Percentiles rank a stretch among this genome's conserved stretches.
phyloP scores from a whole-genome alignment of 1,140 invertebrate species.

The Megalopta genalis region DNA sequence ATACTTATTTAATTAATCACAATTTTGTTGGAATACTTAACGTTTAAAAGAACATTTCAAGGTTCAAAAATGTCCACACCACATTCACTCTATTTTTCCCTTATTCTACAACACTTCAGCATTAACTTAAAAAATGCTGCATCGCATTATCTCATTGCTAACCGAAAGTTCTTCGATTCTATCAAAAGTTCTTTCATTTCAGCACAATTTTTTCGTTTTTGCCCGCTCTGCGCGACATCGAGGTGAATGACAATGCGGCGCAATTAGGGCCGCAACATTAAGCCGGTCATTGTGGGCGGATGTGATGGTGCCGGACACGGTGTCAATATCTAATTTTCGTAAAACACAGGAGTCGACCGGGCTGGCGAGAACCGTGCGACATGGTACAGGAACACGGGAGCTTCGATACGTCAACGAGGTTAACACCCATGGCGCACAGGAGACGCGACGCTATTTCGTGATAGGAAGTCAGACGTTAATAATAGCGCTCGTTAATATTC shows the following conservation, averaged over 20 bases:
- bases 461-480: slow-evolving; percentile 44
- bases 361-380: neutral
- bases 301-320: neutral
- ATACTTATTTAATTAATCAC: too few species aligned
- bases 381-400: neutral
- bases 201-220: too few species aligned
- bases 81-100: too few species aligned
- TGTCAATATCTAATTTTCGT: slow-evolving; percentile 23
- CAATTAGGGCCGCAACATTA: neutral
- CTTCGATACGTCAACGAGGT: slow-evolving; percentile 23
- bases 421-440: neutral
- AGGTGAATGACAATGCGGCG: neutral
- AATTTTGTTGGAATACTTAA: too few species aligned
- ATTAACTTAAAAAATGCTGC: too few species aligned
- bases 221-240: too few species aligned
- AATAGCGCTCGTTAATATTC: slow-evolving; percentile 66
- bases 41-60: too few species aligned
- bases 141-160: too few species aligned
- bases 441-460: slow-evolving; percentile 33
- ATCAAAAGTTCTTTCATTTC: too few species aligned
- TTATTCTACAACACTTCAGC: too few species aligned
- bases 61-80: too few species aligned
- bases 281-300: neutral
- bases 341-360: neutral
- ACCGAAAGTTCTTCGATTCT: too few species aligned